phyloP scores from a whole-genome alignment of 2,113 vertebrate genomes.

The Dasyornis broadbenti region DNA sequence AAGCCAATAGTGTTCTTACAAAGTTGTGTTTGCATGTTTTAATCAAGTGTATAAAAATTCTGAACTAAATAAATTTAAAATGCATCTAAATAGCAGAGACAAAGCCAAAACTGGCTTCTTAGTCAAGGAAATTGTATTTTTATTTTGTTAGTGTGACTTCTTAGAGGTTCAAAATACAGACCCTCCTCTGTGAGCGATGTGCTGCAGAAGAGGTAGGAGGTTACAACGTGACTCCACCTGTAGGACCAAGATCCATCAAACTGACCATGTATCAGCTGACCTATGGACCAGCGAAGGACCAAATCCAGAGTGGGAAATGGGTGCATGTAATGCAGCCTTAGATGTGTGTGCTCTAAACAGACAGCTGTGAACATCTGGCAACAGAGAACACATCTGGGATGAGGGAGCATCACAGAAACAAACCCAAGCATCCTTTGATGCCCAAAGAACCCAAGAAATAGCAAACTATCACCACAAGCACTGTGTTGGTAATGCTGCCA shows the following conservation, averaged over 20 bases:
- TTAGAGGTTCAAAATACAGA: background rate
- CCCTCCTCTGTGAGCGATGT: background rate
- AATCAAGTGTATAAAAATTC: background rate
- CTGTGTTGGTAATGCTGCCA: background rate
- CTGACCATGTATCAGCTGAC: background rate
- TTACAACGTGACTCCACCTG: background rate
- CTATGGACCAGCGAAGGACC: fast-evolving
- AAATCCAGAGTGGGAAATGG: background rate
- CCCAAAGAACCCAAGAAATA: too few species aligned
- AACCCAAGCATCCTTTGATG: background rate
- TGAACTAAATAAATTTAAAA: background rate
- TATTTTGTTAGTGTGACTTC: background rate
- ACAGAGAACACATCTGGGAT: background rate
- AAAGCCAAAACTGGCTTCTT: background rate
- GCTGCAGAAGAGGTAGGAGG: background rate
- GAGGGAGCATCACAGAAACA: background rate
- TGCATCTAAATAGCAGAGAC: background rate
- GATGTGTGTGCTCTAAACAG: background rate
- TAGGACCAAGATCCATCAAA: background rate
- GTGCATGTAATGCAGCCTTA: background rate
- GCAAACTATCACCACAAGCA: background rate
- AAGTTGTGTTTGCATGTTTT: background rate
- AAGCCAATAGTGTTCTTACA: background rate
- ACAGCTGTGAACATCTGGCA: background rate
- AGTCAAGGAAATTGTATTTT: background rate